Percentiles rank a stretch among this genome's conserved stretches.
Conservation (phyloP, 2,797 vertebrate species). For the Mormyrops boulengeri region DNA sequence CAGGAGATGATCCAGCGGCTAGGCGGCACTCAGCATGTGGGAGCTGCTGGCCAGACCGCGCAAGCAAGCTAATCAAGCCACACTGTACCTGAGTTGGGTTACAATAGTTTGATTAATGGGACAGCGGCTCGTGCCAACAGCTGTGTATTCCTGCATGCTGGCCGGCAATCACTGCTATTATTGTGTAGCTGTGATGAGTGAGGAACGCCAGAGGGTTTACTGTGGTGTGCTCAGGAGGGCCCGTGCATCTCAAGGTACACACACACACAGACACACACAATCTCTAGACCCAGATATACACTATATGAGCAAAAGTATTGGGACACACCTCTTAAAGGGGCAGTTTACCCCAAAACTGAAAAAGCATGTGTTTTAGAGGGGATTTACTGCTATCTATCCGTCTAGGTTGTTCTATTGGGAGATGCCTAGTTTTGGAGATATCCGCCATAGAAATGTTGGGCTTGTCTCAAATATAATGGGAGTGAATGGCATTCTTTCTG, state of each 20-base stretch:
- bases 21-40: neutral
- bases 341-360: neutral
- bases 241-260: neutral
- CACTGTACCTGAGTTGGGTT: slow-evolving; percentile 2
- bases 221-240: neutral
- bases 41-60: neutral
- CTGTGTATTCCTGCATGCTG: neutral
- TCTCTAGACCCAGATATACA: neutral
- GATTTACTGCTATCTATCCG: neutral
- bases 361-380: neutral
- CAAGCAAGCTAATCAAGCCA: slow-evolving; percentile 8
- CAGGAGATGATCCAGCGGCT: neutral
- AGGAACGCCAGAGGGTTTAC: neutral
- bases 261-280: neutral
- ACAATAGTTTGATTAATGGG: slow-evolving; percentile 18
- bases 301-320: neutral
- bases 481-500: neutral
- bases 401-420: neutral
- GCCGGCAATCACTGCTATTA: slow-evolving; percentile 17
- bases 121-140: neutral
- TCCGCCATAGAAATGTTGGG: neutral
- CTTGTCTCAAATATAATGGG: neutral
- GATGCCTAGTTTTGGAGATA: neutral
- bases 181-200: neutral
- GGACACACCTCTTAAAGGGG: neutral